Conservation (phyloP, 1,140 invertebrate species). For the Aleiodes sp. region DNA sequence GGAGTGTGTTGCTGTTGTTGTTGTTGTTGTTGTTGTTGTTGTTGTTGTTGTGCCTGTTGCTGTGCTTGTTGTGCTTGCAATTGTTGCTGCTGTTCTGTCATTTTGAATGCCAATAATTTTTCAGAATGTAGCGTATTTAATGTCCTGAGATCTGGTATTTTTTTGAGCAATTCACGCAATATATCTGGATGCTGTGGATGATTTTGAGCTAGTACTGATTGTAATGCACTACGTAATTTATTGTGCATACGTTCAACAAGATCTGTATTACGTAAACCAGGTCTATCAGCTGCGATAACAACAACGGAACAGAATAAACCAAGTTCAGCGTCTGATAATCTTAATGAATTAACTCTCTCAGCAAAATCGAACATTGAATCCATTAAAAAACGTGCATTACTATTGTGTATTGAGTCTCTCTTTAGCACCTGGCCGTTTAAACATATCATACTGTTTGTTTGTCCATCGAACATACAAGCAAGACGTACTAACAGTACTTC, state of each 20-base stretch:
- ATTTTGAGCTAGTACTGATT: slow-evolving; percentile 87
- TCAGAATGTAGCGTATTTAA: slow-evolving; percentile 96
- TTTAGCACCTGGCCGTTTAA: slow-evolving; percentile 91
- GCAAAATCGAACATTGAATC: slow-evolving; percentile 98
- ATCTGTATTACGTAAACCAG: slow-evolving; percentile 90
- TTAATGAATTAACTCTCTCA: slow-evolving; percentile 89
- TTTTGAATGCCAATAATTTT: slow-evolving; percentile 92
- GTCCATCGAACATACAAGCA: slow-evolving; percentile 92
- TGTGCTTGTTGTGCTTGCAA: slow-evolving; percentile 70
- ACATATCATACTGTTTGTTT: slow-evolving; percentile 91
- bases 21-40: slow-evolving; percentile 70
- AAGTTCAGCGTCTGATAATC: slow-evolving; percentile 90
- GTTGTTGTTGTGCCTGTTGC: slow-evolving; percentile 48
- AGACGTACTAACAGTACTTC: slow-evolving; percentile 92
- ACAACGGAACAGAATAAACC: slow-evolving; percentile 95
- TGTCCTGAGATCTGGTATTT: slow-evolving; percentile 93
- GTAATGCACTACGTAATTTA: slow-evolving; percentile 84
- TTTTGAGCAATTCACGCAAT: slow-evolving; percentile 88
- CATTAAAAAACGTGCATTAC: slow-evolving; percentile 92
- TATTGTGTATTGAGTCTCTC: slow-evolving; percentile 88
- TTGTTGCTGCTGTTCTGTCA: slow-evolving; percentile 86
- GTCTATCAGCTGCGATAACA: slow-evolving; percentile 91
- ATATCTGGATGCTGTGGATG: slow-evolving; percentile 83
- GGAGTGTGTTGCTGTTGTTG: slow-evolving; percentile 20
- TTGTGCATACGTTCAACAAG: slow-evolving; percentile 92